phyloP scores from a whole-genome alignment of 1,140 invertebrate species.

The Bombus huntii region DNA sequence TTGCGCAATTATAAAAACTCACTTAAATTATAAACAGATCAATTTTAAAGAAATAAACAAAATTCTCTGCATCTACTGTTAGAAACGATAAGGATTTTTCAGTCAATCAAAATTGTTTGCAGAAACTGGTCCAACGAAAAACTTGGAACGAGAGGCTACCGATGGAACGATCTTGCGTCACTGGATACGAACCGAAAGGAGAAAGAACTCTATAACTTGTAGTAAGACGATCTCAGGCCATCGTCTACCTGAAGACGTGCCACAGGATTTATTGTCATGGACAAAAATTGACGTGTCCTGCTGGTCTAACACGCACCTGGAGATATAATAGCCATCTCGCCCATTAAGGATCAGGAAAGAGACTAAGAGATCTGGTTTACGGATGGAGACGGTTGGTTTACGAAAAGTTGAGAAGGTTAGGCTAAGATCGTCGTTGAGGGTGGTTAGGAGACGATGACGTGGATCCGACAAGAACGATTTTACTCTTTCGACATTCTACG shows the following conservation, averaged over 20 bases:
- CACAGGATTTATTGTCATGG: constrained; percentile 62
- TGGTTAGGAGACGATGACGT: constrained; percentile 43
- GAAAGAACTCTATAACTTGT: constrained; percentile 32
- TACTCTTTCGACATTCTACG: not conserved
- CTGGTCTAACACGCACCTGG: constrained; percentile 48
- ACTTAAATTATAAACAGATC: too few relatives aligned
- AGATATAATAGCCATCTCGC: constrained; percentile 62
- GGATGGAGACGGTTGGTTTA: not conserved
- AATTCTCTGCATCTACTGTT: too few relatives aligned
- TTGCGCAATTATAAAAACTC: too few relatives aligned
- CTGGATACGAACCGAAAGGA: constrained; percentile 8
- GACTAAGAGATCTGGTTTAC: constrained; percentile 29
- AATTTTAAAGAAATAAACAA: too few relatives aligned
- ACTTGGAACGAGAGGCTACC: too few relatives aligned
- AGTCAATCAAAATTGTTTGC: too few relatives aligned
- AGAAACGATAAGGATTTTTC: too few relatives aligned
- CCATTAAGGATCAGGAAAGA: constrained; percentile 45
- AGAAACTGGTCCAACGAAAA: too few relatives aligned
- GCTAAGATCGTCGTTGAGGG: constrained; percentile 15
- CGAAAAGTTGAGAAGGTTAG: constrained; percentile 17
- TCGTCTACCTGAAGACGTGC: constrained; percentile 62
- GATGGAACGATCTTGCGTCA: constrained; percentile 26
- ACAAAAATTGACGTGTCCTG: constrained; percentile 37
- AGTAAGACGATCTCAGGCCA: constrained; percentile 33
- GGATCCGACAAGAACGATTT: constrained; percentile 10